Conservation (phyloP, 1,140 invertebrate genomes). For the Zelostemma sp. region DNA sequence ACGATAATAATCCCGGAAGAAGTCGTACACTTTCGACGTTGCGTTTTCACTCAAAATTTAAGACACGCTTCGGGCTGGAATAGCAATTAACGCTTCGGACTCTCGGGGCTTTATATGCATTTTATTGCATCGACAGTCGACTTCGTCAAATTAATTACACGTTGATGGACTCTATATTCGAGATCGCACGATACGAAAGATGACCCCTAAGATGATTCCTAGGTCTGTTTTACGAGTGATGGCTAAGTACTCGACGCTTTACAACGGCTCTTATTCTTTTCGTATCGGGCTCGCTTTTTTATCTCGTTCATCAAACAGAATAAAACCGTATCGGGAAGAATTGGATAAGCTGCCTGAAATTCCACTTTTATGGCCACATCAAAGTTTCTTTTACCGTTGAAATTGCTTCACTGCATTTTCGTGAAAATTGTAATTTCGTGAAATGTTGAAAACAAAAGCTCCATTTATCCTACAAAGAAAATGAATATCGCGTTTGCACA, state of each 20-base stretch:
- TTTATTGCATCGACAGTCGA: constrained; percentile 43
- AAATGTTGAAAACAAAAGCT: too few relatives aligned
- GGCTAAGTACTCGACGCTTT: neutral
- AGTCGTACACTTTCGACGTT: constrained; percentile 36
- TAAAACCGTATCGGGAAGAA: too few relatives aligned
- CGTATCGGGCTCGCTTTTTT: too few relatives aligned
- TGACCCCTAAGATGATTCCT: constrained; percentile 30
- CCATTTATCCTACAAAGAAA: too few relatives aligned
- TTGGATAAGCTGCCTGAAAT: too few relatives aligned
- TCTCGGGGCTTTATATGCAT: constrained; percentile 42
- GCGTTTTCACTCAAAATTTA: constrained; percentile 46
- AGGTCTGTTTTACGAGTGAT: constrained; percentile 33
- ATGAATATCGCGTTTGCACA: constrained; percentile 42
- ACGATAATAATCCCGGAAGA: constrained; percentile 48
- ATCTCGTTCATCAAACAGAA: too few relatives aligned
- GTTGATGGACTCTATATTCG: constrained; percentile 25
- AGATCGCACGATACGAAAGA: constrained; percentile 44
- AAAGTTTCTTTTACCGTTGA: too few relatives aligned
- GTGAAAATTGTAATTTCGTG: too few relatives aligned
- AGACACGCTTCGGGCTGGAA: constrained; percentile 43
- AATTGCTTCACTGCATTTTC: too few relatives aligned
- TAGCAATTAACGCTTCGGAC: constrained; percentile 46
- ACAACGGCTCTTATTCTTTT: neutral
- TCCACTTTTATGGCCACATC: too few relatives aligned
- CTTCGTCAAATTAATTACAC: constrained; percentile 49